These are phyloP conservation scores for Sarcoramphus papa DNA, from an alignment of 2,797 vertebrate species.

Conservation along the genomic window DNA sequence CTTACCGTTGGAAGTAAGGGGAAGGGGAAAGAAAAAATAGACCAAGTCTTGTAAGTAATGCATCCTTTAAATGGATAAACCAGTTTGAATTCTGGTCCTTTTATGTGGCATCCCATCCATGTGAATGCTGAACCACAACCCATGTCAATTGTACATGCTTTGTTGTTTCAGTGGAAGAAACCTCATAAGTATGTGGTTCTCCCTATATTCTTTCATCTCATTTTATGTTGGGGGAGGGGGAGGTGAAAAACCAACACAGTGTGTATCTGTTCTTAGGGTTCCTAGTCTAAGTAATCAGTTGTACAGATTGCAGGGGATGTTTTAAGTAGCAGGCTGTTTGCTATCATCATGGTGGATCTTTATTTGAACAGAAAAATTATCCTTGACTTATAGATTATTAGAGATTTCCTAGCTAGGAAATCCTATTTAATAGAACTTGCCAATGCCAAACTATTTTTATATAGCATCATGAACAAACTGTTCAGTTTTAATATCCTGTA, in stretches of 20 bases:
- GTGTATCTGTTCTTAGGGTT: not conserved
- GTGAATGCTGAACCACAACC: not conserved
- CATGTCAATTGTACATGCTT: fast-evolving
- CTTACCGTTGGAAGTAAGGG: not conserved
- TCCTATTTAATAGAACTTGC: not conserved
- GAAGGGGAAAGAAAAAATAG: not conserved
- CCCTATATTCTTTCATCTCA: not conserved
- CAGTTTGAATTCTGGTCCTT: not conserved
- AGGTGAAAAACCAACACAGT: not conserved
- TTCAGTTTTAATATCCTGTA: not conserved
- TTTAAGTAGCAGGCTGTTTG: not conserved
- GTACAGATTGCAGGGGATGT: not conserved
- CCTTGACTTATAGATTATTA: not conserved
- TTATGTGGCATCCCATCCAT: not conserved
- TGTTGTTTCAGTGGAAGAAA: not conserved
- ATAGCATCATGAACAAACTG: not conserved
- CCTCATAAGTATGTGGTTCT: not conserved
- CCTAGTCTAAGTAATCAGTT: not conserved
- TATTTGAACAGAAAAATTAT: not conserved
- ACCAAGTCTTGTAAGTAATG: not conserved
- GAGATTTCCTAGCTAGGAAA: not conserved
- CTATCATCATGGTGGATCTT: not conserved
- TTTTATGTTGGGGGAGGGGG: not conserved
- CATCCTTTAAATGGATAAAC: not conserved
- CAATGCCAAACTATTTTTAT: not conserved